Base-by-base conservation (phyloP, 2,888 invertebrate genomes). In the Nebria salina region DNA sequence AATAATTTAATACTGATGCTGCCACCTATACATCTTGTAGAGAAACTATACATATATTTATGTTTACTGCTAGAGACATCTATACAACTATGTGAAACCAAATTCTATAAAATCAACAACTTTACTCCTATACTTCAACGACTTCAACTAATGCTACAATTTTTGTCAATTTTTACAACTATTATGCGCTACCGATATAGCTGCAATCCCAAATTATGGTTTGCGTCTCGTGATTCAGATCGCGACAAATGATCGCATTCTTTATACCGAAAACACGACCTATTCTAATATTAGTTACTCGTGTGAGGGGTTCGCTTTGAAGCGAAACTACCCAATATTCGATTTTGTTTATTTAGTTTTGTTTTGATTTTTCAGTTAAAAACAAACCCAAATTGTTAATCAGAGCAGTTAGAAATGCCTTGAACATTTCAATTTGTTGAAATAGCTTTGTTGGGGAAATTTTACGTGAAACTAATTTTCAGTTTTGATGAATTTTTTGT, bases 401-500 rank as follows among this genome's bases (percentile, higher is more conserved):
- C 0, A 34, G 5, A 34, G 54, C 54, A 54, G 2, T 34, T 34
- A 0, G 34, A 4, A 34, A 34, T 34, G 1, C 5, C 4, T 34
- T 34, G 34, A 34, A 34, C 34, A 34, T 2, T 34, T 34, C 34
- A 4, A 4, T 34, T 34, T 34, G 34, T 4, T 34, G 34, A 5
- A 4, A 34, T 34, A 5, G 11, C 54, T 54, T 2, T 54, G 54
- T 54, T 54, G 8, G 54, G 7, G 54, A 54, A 13, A 54, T 54
- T 54, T 54, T 54, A 2, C 54, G 54, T 54, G 5, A 34, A 34
- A 34, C 5, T 34, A 34, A 34, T 34, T 34, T 34, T 34, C 34
- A 34, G 15, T 66, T 34, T 77, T 77, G 65, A 66, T 20, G 20
- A 66, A 66, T 26, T 74, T 77, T 74, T 77, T 73, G 70, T 82